Evolutionary conservation across 1,140 invertebrate genomes (phyloP).

Genomic region (Watersipora subatra): DNA sequence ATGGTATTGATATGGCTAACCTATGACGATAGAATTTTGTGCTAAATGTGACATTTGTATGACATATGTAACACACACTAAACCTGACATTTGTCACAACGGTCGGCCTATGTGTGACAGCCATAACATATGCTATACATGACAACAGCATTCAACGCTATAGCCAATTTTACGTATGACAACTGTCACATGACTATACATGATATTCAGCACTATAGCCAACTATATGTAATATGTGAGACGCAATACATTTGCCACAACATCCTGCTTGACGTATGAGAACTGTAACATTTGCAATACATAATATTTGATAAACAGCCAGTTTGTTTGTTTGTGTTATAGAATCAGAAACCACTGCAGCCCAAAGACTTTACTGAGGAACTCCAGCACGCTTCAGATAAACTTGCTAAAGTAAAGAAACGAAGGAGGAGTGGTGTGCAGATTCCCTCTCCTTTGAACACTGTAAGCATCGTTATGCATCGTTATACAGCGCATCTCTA

Average conservation of each 20-base stretch:
- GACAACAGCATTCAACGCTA: no score
- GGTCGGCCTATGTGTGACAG: no score
- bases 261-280: neutral
- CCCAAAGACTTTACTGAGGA: constrained; percentile 34
- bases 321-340: constrained; percentile 6
- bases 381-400: constrained; percentile 26
- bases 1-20: no score
- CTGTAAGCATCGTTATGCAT: neutral
- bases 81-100: no score
- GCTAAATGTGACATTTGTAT: no score
- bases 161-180: constrained; percentile 16
- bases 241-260: neutral
- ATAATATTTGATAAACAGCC: no score
- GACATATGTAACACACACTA: no score
- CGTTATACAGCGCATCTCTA: neutral
- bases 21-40: no score
- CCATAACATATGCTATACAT: no score
- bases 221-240: neutral
- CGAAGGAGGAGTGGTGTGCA: neutral
- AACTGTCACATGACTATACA: constrained; percentile 16
- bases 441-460: neutral
- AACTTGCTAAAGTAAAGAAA: neutral
- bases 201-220: constrained; percentile 1
- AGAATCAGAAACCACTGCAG: constrained; percentile 37
- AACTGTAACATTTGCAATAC: no score